Percentiles rank a stretch among this genome's conserved stretches.
Conservation (phyloP, 2,797 vertebrate genomes). For the Phataginus tetradactyla region DNA sequence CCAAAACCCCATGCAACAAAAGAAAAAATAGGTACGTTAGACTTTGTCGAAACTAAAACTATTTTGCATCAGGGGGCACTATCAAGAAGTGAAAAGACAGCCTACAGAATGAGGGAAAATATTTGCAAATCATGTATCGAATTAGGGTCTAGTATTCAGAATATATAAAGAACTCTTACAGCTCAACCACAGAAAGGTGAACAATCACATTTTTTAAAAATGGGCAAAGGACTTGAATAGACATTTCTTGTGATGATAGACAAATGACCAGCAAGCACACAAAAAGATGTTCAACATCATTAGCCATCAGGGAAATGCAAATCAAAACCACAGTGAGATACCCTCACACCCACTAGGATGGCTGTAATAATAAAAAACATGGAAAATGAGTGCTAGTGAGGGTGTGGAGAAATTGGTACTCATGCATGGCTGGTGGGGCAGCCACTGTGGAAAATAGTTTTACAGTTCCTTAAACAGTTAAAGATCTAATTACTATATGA, state of each 20-base stretch:
- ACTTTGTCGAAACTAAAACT: neutral
- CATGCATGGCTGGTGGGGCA: rapidly evolving
- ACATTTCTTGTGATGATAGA: neutral
- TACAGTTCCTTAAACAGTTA: neutral
- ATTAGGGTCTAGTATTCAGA: neutral
- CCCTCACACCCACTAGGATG: neutral
- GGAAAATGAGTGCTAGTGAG: rapidly evolving
- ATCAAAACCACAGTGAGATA: neutral
- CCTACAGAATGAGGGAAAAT: neutral
- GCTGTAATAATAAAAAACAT: neutral
- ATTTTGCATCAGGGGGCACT: neutral
- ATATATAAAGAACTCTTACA: neutral
- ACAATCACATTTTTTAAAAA: neutral
- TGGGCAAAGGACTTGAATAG: neutral
- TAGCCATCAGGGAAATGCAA: neutral
- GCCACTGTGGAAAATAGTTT: neutral
- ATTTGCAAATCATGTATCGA: neutral
- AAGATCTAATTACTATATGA: too few relatives aligned
- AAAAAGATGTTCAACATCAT: neutral
- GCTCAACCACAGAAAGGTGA: neutral
- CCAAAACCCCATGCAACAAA: neutral
- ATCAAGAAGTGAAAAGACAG: neutral
- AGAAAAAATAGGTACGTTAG: neutral
- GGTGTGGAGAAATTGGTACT: neutral
- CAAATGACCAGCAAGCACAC: neutral